Evolutionary conservation across 2,797 vertebrate species (phyloP).

Genomic region (Anableps anableps): DNA sequence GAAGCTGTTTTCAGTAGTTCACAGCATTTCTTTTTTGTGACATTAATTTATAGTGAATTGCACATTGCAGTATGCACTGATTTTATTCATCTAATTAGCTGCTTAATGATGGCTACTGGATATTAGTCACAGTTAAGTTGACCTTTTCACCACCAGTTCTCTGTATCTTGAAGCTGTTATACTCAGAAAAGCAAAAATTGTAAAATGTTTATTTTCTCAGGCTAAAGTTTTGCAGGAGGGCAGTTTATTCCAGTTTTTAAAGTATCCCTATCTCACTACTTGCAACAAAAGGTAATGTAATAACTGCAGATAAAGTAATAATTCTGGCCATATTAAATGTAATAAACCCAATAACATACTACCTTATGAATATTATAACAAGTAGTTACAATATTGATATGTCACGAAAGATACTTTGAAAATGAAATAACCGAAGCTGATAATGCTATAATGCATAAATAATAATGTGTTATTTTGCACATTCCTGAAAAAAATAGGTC

Average conservation of each 20-base stretch:
- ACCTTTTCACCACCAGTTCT: neutral
- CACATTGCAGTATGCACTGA: neutral
- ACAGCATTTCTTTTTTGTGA: neutral
- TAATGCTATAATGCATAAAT: neutral
- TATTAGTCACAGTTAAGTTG: neutral
- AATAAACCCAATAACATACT: neutral
- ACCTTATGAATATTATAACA: neutral
- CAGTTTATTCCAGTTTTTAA: neutral
- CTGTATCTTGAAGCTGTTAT: neutral
- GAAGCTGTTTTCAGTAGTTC: neutral
- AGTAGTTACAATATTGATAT: neutral
- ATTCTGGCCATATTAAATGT: neutral
- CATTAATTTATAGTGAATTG: constrained; percentile 5
- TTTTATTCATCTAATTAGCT: constrained; percentile 1
- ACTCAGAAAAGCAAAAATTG: neutral
- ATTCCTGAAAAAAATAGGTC: neutral
- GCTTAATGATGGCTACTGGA: constrained; percentile 2
- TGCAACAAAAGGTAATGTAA: neutral
- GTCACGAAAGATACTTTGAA: neutral
- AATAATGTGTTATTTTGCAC: neutral
- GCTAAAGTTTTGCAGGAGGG: constrained; percentile 3
- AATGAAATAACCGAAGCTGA: neutral
- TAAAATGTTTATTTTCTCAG: neutral
- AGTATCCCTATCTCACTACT: neutral
- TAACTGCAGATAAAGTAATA: neutral